Base-by-base conservation (phyloP, 2,888 invertebrate genomes). In the Heliconius cydno region DNA sequence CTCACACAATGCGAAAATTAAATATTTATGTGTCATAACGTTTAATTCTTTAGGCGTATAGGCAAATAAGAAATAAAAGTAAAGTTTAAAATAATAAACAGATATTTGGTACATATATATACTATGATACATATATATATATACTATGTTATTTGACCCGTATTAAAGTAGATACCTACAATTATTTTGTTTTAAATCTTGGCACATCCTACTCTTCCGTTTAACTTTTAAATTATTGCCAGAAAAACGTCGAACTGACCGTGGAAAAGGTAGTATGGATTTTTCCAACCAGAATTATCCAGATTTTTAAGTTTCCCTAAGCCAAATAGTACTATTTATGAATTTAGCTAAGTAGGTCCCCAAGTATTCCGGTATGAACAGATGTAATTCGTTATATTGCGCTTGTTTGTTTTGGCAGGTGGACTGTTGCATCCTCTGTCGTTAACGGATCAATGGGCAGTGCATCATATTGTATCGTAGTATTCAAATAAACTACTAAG, bases 331-430 rank as follows among this genome's bases (percentile, higher is more conserved):
- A 34, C 41, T 1, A 46, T 25, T 70, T 72, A 10, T 30, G 19
- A 34, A 30, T 34, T 25, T 75, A 2, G 25, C 12, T 28, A 7
- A 75, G 34, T 25, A 74, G 25, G 19, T 12, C 4, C 66, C n/a
- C 22, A 28, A 19, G 22, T 22, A 60, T 41, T 46, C 46, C 46
- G 6, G 34, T n/a, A 25, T 38, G 60, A 70, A 30, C 78, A 66
- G 41, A 60, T 79, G 63, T 68, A 63, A 28, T 70, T 60, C 73
- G 68, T 75, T 79, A 68, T 25, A 30, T 9, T 65, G 60, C 77
- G 46, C 65, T 30, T 88, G 90, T 92, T 92, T 93, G 84, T 92
- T 92, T 88, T 91, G 90, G 88, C 92, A 93, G 92, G 86, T 92
- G 92, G 86, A 85, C 83, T 76, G 77, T 78, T 77, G 79, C 76